phyloP scores from a whole-genome alignment of 2,888 invertebrate genomes.

The Anoplius nigerrimus region DNA sequence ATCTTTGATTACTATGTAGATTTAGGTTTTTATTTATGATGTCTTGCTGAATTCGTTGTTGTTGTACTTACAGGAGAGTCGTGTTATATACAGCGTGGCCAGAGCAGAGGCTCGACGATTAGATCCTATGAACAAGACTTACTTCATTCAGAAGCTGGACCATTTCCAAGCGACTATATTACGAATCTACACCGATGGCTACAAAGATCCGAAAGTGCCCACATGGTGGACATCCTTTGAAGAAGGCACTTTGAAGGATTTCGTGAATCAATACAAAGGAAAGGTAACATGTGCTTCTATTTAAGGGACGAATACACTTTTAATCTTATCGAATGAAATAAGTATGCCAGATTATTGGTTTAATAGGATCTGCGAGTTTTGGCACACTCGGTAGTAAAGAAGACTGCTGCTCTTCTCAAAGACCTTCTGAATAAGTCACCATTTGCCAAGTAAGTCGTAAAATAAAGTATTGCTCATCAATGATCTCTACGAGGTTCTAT shows the following conservation, averaged over 20 bases:
- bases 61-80: neutral
- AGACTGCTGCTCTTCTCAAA: conserved; percentile 43
- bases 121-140: conserved; percentile 48
- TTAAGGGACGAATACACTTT: too few species aligned
- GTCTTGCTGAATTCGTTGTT: too few species aligned
- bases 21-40: too few species aligned
- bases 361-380: conserved; percentile 50
- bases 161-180: conserved; percentile 50
- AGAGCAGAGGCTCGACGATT: neutral
- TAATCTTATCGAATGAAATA: neutral
- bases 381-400: conserved; percentile 55
- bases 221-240: conserved; percentile 67
- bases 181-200: conserved; percentile 50
- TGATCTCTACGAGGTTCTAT: neutral
- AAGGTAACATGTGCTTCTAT: conserved; percentile 44
- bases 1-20: too few species aligned
- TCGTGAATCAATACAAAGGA: conserved; percentile 53
- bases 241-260: conserved; percentile 61
- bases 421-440: conserved; percentile 42
- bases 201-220: conserved; percentile 56
- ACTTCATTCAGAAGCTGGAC: conserved; percentile 52
- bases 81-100: neutral
- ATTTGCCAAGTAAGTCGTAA: conserved; percentile 40
- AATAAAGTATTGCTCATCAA: conserved; percentile 3
- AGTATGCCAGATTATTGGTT: neutral